These are phyloP conservation scores for Myotis findleyi DNA, from an alignment of 2,797 vertebrate species.

Conservation along the genomic window DNA sequence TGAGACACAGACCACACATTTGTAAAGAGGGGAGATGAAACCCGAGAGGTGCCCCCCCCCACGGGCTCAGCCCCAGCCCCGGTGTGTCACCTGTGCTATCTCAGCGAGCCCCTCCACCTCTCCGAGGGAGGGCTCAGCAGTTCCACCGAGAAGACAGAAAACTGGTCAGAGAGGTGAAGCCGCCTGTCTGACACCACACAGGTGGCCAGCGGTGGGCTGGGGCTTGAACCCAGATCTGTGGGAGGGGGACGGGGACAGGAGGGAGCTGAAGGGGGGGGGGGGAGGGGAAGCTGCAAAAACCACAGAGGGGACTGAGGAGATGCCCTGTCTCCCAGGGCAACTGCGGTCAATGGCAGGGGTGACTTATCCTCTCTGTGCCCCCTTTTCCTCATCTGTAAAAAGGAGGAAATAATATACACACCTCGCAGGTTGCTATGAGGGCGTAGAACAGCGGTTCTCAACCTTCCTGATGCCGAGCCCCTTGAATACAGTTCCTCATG, in stretches of 20 bases:
- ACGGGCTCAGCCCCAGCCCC: too few relatives aligned
- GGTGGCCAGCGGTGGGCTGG: background rate
- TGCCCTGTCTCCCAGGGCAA: background rate
- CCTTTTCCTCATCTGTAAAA: too few relatives aligned
- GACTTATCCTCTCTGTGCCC: too few relatives aligned
- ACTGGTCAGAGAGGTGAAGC: background rate
- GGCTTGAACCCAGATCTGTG: background rate
- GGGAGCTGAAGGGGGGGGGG: too few relatives aligned
- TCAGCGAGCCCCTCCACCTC: background rate
- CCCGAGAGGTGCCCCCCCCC: too few relatives aligned
- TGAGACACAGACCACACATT: conserved; percentile 23
- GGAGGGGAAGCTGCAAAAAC: background rate
- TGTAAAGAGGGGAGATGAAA: too few relatives aligned
- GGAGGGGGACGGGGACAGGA: background rate
- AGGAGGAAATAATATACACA: too few relatives aligned
- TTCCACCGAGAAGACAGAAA: background rate
- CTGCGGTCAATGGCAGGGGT: background rate
- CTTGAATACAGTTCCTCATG: too few relatives aligned
- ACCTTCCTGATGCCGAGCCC: too few relatives aligned
- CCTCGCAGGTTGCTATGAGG: too few relatives aligned
- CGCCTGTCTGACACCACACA: background rate
- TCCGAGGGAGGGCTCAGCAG: background rate
- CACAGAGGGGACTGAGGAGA: background rate
- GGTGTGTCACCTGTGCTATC: background rate
- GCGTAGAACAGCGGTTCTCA: background rate